Percentiles rank a stretch among this genome's conserved stretches.
These are phyloP conservation scores for Mythimna vitellina DNA, from an alignment of 2,888 invertebrate species.

Conservation along the genomic window DNA sequence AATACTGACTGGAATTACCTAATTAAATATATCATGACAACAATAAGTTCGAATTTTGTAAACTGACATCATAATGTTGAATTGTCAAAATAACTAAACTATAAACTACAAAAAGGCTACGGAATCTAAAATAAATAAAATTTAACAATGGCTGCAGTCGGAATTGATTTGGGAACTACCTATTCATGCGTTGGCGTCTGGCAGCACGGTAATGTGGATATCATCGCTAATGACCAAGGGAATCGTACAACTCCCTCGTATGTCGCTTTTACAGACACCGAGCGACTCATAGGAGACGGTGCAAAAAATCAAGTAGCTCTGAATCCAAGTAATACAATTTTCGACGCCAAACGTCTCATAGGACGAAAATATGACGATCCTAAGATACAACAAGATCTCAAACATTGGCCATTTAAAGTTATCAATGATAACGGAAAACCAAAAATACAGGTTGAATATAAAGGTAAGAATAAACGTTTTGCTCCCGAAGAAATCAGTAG, in stretches of 20 bases:
- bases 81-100: conserved; percentile 25
- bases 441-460: conserved; percentile 92
- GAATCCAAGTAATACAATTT: conserved; percentile 94
- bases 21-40: not conserved
- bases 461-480: conserved; percentile 91
- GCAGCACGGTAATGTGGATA: conserved; percentile 93
- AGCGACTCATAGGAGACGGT: conserved; percentile 92
- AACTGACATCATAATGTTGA: conserved; percentile 18
- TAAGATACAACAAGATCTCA: conserved; percentile 94
- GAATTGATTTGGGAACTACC: conserved; percentile 90
- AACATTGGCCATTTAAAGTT: conserved; percentile 96
- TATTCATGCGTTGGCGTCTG: conserved; percentile 89
- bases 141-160: conserved; percentile 84
- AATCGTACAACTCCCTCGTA: conserved; percentile 94
- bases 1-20: conserved; percentile 30
- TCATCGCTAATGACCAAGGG: conserved; percentile 92
- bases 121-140: conserved; percentile 26
- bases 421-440: conserved; percentile 92
- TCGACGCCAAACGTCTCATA: conserved; percentile 95
- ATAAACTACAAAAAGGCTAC: conserved; percentile 14
- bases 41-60: conserved; percentile 36
- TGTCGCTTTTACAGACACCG: conserved; percentile 92
- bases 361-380: conserved; percentile 94
- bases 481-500: conserved; percentile 93
- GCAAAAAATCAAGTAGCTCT: conserved; percentile 93